Evolutionary conservation across 2,797 vertebrate genomes (phyloP).

Genomic region (Myoxocephalus aenaeus): DNA sequence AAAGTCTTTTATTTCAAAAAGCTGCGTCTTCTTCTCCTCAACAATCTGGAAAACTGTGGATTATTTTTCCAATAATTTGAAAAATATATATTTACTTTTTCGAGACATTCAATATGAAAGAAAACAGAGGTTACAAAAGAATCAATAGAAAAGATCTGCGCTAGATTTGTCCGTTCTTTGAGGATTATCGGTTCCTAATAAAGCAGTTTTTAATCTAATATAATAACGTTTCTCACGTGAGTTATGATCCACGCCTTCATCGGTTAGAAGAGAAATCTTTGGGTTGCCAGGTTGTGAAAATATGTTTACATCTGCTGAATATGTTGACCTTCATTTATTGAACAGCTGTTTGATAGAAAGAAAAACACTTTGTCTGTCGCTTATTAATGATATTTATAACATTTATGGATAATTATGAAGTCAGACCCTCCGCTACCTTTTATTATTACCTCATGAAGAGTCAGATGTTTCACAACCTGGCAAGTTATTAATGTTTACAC

Average conservation of each 20-base stretch:
- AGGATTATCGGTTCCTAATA: background rate
- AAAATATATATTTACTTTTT: slow-evolving; percentile 35
- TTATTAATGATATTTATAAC: background rate
- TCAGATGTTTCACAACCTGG: slow-evolving; percentile 2
- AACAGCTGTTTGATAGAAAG: no score
- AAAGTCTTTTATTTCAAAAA: slow-evolving; percentile 36
- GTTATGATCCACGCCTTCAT: background rate
- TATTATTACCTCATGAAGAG: background rate
- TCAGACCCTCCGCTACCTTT: background rate
- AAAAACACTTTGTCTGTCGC: no score
- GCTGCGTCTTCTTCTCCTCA: background rate
- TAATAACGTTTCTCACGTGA: background rate
- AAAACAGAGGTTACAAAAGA: slow-evolving; percentile 37
- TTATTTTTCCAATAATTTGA: slow-evolving; percentile 10
- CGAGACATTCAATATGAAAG: slow-evolving; percentile 17
- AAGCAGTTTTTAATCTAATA: slow-evolving; percentile 3
- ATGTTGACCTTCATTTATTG: background rate
- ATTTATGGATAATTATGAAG: background rate
- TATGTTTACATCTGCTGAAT: background rate
- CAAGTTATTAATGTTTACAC: background rate
- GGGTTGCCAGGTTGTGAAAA: slow-evolving; percentile 18
- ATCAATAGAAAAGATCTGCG: slow-evolving; percentile 15
- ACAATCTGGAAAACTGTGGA: background rate
- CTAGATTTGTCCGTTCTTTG: background rate
- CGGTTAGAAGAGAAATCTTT: background rate